Evolutionary conservation across 2,797 vertebrate species (phyloP), one percentile per base, ranked within the genome.

Genomic region (Melanotaenia pygmaea): DNA sequence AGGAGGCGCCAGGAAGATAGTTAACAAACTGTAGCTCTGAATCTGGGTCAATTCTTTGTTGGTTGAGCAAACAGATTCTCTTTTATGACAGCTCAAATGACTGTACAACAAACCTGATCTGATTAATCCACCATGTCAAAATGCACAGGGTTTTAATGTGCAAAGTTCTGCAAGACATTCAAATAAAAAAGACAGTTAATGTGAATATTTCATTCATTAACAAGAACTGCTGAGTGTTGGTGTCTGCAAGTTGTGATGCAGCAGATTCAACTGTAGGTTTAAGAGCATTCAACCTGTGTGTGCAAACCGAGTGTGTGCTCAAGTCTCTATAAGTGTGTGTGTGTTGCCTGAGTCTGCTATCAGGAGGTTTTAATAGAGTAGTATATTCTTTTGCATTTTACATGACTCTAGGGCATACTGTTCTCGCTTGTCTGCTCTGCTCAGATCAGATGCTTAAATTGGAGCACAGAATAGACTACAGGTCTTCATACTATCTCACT

Each of bases 351-450:
- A 74, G 74, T 70, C 56, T 75, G 77, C 91, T 92, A 92, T 94
- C 90, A 89, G 88, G 86, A 91, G 83, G 86, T 90, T 93, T 94
- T 94, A 93, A 90, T 95, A 94, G 91, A 94, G 93, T 93, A 94
- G 95, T 93, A 93, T 94, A 92, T 92, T 95, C 95, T 95, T 94
- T 95, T 96, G 96, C 96, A 96, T 96, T 96, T 97, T 96, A 94
- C 96, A 97, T 96, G 96, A 96, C 96, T 95, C 94, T 94, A 74
- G 95, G 96, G 95, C 94, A 94, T 92, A 86, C 92, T 95, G 95
- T 95, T 96, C 90, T 96, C 92, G 95, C 96, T 95, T 98, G 98
- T 99, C 98, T 96, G 94, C 94, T 97, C 93, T 73, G 80, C 94
- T 98, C 95, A 96, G 94, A 94, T 99, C 97, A 98, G 91, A 93